A percentile compares a stretch with the other conserved stretches of the same genome.
These are phyloP conservation scores for Timema cristinae DNA, from an alignment of 2,888 invertebrate species.

Conservation along the genomic window DNA sequence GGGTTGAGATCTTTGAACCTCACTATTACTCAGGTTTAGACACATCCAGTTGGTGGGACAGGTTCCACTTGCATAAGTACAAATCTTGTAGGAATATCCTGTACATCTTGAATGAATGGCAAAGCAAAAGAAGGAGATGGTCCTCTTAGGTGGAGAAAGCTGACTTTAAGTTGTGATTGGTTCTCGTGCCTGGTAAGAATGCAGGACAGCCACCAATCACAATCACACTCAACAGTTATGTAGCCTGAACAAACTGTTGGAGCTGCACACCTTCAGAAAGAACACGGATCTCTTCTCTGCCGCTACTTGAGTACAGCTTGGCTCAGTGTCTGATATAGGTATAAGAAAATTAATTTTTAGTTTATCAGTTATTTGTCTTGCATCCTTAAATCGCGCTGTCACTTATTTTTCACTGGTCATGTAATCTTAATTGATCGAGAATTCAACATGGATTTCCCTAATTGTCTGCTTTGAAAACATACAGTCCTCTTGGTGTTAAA, in stretches of 20 bases:
- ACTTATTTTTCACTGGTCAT: neutral
- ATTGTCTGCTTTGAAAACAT: neutral
- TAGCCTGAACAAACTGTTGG: neutral
- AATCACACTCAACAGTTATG: neutral
- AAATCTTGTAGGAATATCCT: slow-evolving; percentile 1
- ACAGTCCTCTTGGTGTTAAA: neutral
- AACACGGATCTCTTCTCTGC: neutral
- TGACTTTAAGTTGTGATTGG: neutral
- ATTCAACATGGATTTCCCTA: neutral
- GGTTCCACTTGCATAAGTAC: slow-evolving; percentile 8
- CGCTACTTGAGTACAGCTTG: neutral
- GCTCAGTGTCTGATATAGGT: neutral
- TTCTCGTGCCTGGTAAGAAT: neutral
- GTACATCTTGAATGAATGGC: neutral
- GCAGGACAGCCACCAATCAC: neutral
- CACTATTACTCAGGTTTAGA: neutral
- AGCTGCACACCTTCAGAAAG: neutral
- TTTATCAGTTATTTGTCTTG: slow-evolving; percentile 1
- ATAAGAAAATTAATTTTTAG: neutral
- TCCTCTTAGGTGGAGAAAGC: neutral
- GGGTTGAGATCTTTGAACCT: neutral
- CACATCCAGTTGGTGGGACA: neutral
- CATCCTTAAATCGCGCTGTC: neutral
- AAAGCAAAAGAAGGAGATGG: neutral
- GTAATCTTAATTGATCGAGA: neutral